phyloP scores from a whole-genome alignment of 2,113 vertebrate species.

The Microcebus griseorufus region DNA sequence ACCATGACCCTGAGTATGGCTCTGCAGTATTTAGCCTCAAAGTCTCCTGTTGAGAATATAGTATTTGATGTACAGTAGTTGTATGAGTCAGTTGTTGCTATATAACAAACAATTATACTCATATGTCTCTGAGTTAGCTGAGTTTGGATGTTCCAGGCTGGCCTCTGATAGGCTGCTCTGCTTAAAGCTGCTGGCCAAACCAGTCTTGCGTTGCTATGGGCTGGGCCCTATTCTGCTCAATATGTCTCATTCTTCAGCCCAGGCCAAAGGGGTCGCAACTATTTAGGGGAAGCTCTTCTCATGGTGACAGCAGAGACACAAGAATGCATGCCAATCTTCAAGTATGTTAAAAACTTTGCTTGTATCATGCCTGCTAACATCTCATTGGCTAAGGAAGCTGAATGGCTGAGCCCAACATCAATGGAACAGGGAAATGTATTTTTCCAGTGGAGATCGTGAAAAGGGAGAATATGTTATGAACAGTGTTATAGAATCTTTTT shows the following conservation, averaged over 20 bases:
- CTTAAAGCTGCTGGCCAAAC: neutral
- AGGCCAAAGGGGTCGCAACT: neutral
- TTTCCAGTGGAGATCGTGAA: neutral
- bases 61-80: neutral
- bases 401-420: neutral
- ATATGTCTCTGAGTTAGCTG: neutral
- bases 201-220: neutral
- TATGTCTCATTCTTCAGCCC: neutral
- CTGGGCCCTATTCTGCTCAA: neutral
- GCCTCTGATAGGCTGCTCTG: neutral
- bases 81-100: neutral
- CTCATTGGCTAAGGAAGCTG: neutral
- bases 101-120: neutral
- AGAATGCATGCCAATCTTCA: neutral
- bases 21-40: neutral
- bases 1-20: neutral
- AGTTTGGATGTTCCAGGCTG: neutral
- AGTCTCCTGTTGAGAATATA: neutral
- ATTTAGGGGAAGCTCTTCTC: neutral
- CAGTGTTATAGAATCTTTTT: neutral
- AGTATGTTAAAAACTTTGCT: neutral
- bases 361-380: neutral
- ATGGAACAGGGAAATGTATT: neutral
- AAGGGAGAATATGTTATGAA: neutral
- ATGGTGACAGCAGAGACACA: neutral